Evolutionary conservation across 1,140 invertebrate genomes (phyloP), one percentile per base, ranked within the genome.

Genomic region (Hycleus cichorii): DNA sequence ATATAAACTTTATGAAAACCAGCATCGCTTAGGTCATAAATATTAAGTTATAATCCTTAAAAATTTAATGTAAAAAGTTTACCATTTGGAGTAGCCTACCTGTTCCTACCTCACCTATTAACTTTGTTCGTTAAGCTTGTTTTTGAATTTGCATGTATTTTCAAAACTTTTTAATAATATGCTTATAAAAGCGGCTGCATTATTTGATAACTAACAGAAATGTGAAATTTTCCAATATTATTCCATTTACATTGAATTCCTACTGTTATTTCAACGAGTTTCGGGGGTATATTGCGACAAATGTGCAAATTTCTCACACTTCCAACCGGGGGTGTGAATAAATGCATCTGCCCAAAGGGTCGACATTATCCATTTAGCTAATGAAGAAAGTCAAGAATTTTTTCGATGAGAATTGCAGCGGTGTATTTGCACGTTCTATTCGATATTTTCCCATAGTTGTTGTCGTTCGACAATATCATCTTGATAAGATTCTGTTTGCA

Each of bases 1-100:
- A 49, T 49, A 53, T 53, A 53, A 45, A 45, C 11, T 53, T 53
- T 53, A 45, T 53, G 42, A 53, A 43, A 46, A 45, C 43, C 32
- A 38, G 40, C 51, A 53, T 46, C 51, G 43, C 18, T 11, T 45
- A 26, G 42, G 25, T 50, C 56, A 58, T 58, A 58, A 58, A 58
- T 58, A 58, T 50, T 50, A 58, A 58, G 56, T 58, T 58, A 58
- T 58, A 58, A 58, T 58, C 47, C 56, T 58, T 58, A 56, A 58
- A 57, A 57, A 48, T 57, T 57, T 57, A 49, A 57, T 57, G 54
- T 46, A 57, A 57, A 58, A 58, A 58, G 56, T 58, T 58, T 50
- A 43, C 25, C 27, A 48, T 47, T 49, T 32, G 49, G 51, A 51
- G 56, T 51, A 32, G 4, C 32, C 32, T 58, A 50, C 56, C 56